phyloP scores from a whole-genome alignment of 2,797 vertebrate genomes.

The Acrossocheilus fasciatus region DNA sequence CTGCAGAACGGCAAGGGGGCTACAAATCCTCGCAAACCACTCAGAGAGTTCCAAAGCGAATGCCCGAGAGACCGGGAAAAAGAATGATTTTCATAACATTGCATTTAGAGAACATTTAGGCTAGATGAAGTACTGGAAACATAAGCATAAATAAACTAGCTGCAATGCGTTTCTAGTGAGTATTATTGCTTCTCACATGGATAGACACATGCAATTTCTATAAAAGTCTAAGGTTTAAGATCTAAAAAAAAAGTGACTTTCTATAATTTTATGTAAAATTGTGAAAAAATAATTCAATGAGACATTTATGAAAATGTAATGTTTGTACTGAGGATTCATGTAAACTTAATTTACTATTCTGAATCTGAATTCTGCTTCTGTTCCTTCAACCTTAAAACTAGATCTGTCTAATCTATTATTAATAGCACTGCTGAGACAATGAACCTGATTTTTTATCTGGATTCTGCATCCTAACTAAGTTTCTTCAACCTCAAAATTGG shows the following conservation, averaged over 20 bases:
- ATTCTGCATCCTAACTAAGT: background rate
- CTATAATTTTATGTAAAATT: background rate
- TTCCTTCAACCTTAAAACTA: background rate
- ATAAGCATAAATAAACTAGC: constrained; percentile 15
- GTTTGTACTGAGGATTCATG: background rate
- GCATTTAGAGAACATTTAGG: background rate
- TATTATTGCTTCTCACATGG: background rate
- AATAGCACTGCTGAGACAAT: background rate
- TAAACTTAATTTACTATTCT: background rate
- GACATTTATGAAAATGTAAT: background rate
- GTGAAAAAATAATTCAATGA: background rate
- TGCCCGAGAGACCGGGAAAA: background rate
- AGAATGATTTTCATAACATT: constrained; percentile 8
- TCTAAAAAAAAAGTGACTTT: background rate
- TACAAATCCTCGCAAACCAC: constrained; percentile 20
- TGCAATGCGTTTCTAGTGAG: background rate
- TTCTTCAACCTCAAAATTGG: background rate
- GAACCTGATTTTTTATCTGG: background rate
- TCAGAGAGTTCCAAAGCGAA: constrained; percentile 8
- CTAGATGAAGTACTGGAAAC: constrained; percentile 4
- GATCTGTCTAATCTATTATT: background rate
- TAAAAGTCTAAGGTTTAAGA: background rate
- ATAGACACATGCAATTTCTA: background rate
- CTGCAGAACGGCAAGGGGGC: background rate
- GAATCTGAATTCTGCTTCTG: background rate